phyloP scores from a whole-genome alignment of 2,113 vertebrate species.

The Myiozetetes cayanensis region DNA sequence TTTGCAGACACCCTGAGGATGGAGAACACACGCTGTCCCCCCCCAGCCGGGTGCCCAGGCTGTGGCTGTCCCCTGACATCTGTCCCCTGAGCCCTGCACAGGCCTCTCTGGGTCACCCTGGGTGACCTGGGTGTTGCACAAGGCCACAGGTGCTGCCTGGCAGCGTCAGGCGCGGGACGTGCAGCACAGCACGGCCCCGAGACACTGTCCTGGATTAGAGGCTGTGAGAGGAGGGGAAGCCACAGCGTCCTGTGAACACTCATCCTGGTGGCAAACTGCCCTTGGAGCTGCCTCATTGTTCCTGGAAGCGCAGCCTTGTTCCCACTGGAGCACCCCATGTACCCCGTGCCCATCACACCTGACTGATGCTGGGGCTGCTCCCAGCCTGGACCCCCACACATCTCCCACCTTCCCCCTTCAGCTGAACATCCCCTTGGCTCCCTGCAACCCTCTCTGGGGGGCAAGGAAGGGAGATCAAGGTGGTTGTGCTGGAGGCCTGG shows the following conservation, averaged over 20 bases:
- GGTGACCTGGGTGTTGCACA: background rate
- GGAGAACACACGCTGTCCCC: accelerated
- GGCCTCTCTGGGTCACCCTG: background rate
- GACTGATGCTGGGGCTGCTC: background rate
- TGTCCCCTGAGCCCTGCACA: background rate
- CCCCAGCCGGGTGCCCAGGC: background rate
- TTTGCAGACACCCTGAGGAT: accelerated
- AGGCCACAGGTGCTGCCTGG: background rate
- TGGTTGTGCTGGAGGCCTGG: too few relatives aligned
- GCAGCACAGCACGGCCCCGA: background rate
- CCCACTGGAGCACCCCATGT: background rate
- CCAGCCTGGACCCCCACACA: background rate
- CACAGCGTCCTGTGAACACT: background rate
- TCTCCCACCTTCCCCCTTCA: background rate
- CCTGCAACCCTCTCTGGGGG: background rate
- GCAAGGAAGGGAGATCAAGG: accelerated
- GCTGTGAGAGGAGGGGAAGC: background rate
- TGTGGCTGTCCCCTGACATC: background rate
- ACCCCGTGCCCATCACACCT: accelerated
- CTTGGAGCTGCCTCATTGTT: background rate
- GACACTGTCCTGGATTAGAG: background rate
- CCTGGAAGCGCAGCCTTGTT: background rate
- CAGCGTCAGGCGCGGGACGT: background rate
- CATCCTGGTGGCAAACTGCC: background rate
- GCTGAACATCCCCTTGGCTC: accelerated